Conservation (phyloP, 2,113 vertebrate species). For the Phalacrocorax pelagicus region DNA sequence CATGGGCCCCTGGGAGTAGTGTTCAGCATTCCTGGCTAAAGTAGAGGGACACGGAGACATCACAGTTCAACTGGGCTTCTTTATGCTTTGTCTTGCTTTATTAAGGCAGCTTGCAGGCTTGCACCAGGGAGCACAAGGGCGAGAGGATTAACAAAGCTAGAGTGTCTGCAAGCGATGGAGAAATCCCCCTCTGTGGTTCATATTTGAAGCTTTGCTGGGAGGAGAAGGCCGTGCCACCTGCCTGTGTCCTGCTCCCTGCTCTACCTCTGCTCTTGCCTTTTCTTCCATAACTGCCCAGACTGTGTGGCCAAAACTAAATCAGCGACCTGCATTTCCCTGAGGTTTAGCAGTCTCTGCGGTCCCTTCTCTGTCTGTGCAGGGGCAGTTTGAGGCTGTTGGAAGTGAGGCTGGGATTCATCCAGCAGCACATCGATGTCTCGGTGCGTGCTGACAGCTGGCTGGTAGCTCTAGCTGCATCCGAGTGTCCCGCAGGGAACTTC, state of each 20-base stretch:
- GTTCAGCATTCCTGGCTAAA: not conserved
- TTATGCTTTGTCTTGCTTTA: not conserved
- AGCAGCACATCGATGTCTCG: fast-evolving
- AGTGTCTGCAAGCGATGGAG: not conserved
- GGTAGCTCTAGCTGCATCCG: not conserved
- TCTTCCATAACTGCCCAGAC: not conserved
- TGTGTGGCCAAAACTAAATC: not conserved
- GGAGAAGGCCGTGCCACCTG: not conserved
- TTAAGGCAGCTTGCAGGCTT: not conserved
- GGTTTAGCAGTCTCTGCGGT: not conserved
- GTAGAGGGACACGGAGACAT: not conserved
- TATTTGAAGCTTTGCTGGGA: not conserved
- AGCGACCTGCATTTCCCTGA: not conserved
- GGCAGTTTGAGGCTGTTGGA: not conserved
- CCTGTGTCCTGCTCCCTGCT: not conserved
- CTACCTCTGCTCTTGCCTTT: fast-evolving
- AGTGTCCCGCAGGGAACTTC: not conserved
- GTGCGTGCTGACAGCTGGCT: not conserved
- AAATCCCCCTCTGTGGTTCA: not conserved
- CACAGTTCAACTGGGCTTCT: not conserved
- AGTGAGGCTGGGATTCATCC: not conserved
- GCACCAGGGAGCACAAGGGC: not conserved
- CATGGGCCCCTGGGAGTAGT: not conserved
- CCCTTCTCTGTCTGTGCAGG: not conserved
- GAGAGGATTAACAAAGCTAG: not conserved